phyloP scores from a whole-genome alignment of 1,140 invertebrate species.

The Caenorhabditis tropicalis region DNA sequence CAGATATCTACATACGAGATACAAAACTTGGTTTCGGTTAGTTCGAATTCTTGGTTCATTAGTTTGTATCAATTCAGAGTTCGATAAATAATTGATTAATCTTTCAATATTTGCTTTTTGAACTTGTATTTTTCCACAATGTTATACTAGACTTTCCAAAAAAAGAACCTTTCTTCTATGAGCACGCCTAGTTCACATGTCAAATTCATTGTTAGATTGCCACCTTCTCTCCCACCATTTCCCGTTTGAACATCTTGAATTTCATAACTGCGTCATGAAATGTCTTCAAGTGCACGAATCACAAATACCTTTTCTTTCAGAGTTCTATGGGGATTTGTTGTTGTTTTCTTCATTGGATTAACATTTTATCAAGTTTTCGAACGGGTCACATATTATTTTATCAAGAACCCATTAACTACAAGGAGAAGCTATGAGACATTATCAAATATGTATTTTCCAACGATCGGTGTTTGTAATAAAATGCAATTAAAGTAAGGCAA shows the following conservation, averaged over 20 bases:
- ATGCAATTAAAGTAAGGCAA: conserved; percentile 62
- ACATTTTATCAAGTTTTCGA: conserved; percentile 64
- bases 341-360: conserved; percentile 59
- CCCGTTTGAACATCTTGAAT: conserved; percentile 13
- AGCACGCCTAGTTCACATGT: not conserved
- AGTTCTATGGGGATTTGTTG: conserved; percentile 58
- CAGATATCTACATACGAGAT: conserved; percentile 58
- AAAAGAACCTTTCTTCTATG: too few relatives aligned
- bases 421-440: conserved; percentile 58
- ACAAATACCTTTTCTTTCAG: conserved; percentile 47
- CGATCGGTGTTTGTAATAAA: conserved; percentile 60
- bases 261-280: conserved; percentile 38
- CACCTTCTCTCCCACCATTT: not conserved
- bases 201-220: not conserved
- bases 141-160: too few relatives aligned
- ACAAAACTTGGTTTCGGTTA: conserved; percentile 60
- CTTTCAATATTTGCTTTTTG: too few relatives aligned
- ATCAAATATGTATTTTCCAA: conserved; percentile 56
- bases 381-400: conserved; percentile 62
- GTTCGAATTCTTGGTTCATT: not conserved
- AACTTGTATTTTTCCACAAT: too few relatives aligned
- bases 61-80: too few relatives aligned
- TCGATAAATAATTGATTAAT: too few relatives aligned
- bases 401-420: conserved; percentile 60
- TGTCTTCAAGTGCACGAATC: not conserved